Evolutionary conservation across 2,113 vertebrate species (phyloP), one percentile per base, ranked within the genome.

Genomic region (Choloepus hoffmanni): DNA sequence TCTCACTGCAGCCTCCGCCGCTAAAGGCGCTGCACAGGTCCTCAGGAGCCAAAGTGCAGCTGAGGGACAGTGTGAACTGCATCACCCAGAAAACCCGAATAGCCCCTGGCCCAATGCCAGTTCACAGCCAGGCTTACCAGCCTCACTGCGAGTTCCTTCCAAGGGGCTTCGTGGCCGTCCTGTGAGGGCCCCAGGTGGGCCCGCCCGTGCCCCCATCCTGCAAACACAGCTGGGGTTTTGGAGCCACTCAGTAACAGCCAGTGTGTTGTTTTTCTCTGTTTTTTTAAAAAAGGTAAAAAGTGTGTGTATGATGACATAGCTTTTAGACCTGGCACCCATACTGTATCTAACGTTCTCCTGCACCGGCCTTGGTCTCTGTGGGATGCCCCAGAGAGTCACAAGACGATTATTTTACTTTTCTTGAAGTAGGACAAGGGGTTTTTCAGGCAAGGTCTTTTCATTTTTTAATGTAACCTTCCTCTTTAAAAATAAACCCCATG

Each of bases 401-500:
- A 74, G 24, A n/a, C 16, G 36, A 63, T 40, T 53, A 9, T 36
- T 81, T 33, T 78, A 15, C 33, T 73, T 94, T 67, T 55, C 36
- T 68, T 77, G 48, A 55, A 74, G 15, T 90, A 73, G 2, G 19
- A 48, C n/a, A 68, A 36, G 11, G 9, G 30, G 2, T 7, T 63
- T 84, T 67, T 84, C 53, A 84, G 33, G 67, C 33, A 63, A 4
- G 23, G 26, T 63, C 26, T 63, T 63, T 63, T 28, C 9, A 26
- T 26, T 63, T 63, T 28, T 63, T 5, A 10, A 63, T 9, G 18
- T 63, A 9, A 3, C 62, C 23, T 73, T 43, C 40, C 2, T 48
- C 60, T 94, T 78, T 74, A 85, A 76, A 93, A 92, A 77, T 48
- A 63, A 65, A 90, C 50, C 36, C 67, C 8, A 19, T n/a, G 85